Base-by-base conservation (phyloP, 2,113 vertebrate species). In the Caloenas nicobarica region DNA sequence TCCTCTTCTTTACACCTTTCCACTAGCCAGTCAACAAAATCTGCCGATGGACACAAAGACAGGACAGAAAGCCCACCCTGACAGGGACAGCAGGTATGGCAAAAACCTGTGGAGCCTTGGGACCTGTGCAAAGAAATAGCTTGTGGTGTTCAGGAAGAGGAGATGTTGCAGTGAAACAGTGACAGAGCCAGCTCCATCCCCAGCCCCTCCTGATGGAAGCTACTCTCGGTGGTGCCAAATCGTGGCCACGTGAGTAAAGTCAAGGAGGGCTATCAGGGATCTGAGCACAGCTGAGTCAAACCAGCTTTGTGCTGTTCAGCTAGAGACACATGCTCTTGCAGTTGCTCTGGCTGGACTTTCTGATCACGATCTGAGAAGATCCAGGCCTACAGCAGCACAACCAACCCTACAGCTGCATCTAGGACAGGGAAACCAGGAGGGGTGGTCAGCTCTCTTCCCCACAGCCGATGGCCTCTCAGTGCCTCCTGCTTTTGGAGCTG, bases 381-480 rank as follows among this genome's bases (percentile, higher is more conserved):
- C 8, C 42, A 86, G 40, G 23, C 40, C 64, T 40, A 29, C 28
- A 83, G 68, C 44, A 65, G 57, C 0, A 0, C 73, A 84, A 72
- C 21, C 33, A 92, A 38, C 24, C 21, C 51, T 65, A 88, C 44
- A 44, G 33, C 18, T 82, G 38, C 24, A 34, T 12, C 29, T 33
- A 65, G 54, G 36, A 23, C 1, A 81, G 29, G 16, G 64, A 86
- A 91, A 78, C 9, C 16, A 26, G 42, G 46, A 56, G 56, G 48
- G 0, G 0, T 33, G 51, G 7, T 33, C 0, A 0, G 33, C 8
- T 56, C 33, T 54, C 31, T 62, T 80, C 24, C 7, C 26, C 40
- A 18, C 5, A 21, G 22, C 69, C 69, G 51, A 38, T 1, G 2
- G 29, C 15, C 42, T 50, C 29, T n/a, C 68, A 44, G 3, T 3